Conservation (phyloP, 2,888 invertebrate genomes). For the Eupithecia tripunctaria region DNA sequence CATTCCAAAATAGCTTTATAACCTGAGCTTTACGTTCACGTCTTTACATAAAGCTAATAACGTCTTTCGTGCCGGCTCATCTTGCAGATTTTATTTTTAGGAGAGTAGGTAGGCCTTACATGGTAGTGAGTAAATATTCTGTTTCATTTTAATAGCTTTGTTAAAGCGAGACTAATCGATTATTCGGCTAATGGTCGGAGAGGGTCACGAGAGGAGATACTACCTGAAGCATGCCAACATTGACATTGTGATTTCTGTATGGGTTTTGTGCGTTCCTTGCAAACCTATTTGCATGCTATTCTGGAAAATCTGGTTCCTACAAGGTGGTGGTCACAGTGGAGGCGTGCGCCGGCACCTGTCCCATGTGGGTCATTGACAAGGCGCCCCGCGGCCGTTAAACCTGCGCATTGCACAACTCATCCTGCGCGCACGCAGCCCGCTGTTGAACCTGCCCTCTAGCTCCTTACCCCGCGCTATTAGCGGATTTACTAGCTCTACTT, state of each 20-base stretch:
- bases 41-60: no score
- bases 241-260: slow-evolving; percentile 1
- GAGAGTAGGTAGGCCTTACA: background rate
- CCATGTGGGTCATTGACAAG: slow-evolving; percentile 46
- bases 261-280: background rate
- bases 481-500: background rate
- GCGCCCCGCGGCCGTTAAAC: slow-evolving; percentile 19
- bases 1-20: background rate
- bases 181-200: slow-evolving; percentile 13
- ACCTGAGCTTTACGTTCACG: background rate
- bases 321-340: no score
- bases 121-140: background rate
- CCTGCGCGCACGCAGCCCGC: slow-evolving; percentile 36
- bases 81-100: background rate
- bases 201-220: slow-evolving; percentile 14
- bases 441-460: background rate
- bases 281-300: background rate
- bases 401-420: slow-evolving; percentile 33
- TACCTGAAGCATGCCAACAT: slow-evolving; percentile 7
- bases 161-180: slow-evolving; percentile 17
- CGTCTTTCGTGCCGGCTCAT: background rate
- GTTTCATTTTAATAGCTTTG: slow-evolving; percentile 12
- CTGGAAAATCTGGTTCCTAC: background rate
- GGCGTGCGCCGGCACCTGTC: slow-evolving; percentile 12
- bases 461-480: background rate